phyloP scores from a whole-genome alignment of 2,113 vertebrate species.

The Triplophysa rosa region DNA sequence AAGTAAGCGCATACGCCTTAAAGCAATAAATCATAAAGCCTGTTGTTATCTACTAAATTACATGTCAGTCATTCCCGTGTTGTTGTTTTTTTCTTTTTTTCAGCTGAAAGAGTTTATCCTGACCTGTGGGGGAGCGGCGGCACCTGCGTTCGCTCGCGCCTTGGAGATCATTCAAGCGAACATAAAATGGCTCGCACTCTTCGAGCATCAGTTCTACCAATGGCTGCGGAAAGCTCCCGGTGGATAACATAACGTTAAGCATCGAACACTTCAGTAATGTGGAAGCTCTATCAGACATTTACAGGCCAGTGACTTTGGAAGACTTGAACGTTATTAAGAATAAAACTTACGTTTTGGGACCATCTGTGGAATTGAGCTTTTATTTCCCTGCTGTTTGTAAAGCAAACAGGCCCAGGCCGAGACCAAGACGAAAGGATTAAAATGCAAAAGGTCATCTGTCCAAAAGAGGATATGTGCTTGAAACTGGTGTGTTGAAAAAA shows the following conservation, averaged over 20 bases:
- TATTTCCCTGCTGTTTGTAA: conserved; percentile 33
- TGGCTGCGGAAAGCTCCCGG: conserved; percentile 89
- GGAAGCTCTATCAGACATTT: conserved; percentile 61
- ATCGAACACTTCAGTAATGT: conserved; percentile 61
- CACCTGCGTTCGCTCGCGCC: conserved; percentile 83
- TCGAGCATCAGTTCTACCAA: conserved; percentile 91
- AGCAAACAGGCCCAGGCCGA: neutral
- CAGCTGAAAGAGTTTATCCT: conserved; percentile 94
- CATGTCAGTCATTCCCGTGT: conserved; percentile 2
- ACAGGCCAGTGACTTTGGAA: conserved; percentile 50
- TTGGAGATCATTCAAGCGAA: conserved; percentile 95
- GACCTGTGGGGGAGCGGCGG: conserved; percentile 77
- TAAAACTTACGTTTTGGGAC: neutral
- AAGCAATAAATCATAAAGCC: no score
- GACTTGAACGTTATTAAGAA: conserved; percentile 18
- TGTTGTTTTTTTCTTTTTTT: conserved; percentile 13
- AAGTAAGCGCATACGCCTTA: no score
- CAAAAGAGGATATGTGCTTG: no score
- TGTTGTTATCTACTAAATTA: conserved; percentile 23
- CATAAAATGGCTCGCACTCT: conserved; percentile 89
- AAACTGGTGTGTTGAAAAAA: no score
- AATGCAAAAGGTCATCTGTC: no score
- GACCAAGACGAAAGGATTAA: neutral
- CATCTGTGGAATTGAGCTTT: conserved; percentile 23
- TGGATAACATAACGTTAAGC: conserved; percentile 66